Evolutionary conservation across 2,888 invertebrate genomes (phyloP).

Genomic region (Hydroisotoma schaefferi): DNA sequence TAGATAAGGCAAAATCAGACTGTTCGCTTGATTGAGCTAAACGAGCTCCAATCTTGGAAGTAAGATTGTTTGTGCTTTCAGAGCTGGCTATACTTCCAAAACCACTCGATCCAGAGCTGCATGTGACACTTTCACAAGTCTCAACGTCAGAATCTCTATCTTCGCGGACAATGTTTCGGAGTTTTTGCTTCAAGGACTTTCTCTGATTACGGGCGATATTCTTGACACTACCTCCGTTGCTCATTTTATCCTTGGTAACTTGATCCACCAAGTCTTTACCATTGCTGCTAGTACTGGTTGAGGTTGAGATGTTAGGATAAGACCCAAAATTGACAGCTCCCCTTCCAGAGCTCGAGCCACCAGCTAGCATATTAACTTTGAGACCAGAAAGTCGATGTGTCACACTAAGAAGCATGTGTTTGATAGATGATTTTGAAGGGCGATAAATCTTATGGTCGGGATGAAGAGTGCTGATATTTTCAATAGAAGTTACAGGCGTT

Average conservation of each 20-base stretch:
- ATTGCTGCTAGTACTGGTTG: background rate
- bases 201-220: constrained; percentile 51
- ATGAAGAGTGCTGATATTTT: constrained; percentile 61
- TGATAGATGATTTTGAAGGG: constrained; percentile 52
- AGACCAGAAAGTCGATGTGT: constrained; percentile 46
- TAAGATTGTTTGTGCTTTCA: constrained; percentile 43
- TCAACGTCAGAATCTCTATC: constrained; percentile 47
- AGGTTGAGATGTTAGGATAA: constrained; percentile 41
- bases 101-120: constrained; percentile 46
- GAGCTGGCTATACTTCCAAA: constrained; percentile 46
- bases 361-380: constrained; percentile 44
- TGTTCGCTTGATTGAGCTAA: constrained; percentile 61
- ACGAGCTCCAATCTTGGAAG: constrained; percentile 59
- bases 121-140: constrained; percentile 46
- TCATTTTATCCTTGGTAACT: constrained; percentile 42
- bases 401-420: constrained; percentile 50
- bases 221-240: constrained; percentile 49
- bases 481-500: constrained; percentile 54
- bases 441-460: constrained; percentile 78
- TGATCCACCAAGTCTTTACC: constrained; percentile 34
- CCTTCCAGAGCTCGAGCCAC: constrained; percentile 35
- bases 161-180: constrained; percentile 50
- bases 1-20: constrained; percentile 80
- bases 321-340: constrained; percentile 41
- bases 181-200: constrained; percentile 52